These are phyloP conservation scores for Odontomachus brunneus DNA, from an alignment of 1,140 invertebrate species.

Conservation along the genomic window DNA sequence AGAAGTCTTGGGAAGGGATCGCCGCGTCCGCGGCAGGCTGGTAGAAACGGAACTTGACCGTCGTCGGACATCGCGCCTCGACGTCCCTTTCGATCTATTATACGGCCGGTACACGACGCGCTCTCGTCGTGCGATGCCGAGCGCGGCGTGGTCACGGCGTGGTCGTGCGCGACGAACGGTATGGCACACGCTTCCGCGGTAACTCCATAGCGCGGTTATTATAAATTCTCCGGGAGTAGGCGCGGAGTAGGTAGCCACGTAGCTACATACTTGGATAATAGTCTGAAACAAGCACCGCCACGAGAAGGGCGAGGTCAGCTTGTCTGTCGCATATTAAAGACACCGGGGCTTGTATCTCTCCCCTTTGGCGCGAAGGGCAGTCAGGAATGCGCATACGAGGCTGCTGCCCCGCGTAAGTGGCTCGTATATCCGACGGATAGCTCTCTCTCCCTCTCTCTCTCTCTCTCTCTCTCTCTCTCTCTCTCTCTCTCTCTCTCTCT, in stretches of 20 bases:
- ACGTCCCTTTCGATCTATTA: constrained; percentile 55
- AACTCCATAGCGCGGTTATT: constrained; percentile 78
- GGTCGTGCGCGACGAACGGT: constrained; percentile 68
- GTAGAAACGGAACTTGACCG: constrained; percentile 22
- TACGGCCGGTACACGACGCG: constrained; percentile 25
- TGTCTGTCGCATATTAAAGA: constrained; percentile 82
- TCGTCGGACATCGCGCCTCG: constrained; percentile 42
- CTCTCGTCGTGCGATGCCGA: constrained; percentile 18
- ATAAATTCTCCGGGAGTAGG: constrained; percentile 81
- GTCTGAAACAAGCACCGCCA: constrained; percentile 79
- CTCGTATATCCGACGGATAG: constrained; percentile 72
- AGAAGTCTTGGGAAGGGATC: neutral
- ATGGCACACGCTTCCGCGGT: constrained; percentile 67
- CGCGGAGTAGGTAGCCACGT: constrained; percentile 74
- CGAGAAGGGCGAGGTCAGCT: constrained; percentile 81
- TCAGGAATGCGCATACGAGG: constrained; percentile 66
- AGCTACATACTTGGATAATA: constrained; percentile 79
- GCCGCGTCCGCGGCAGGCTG: neutral
- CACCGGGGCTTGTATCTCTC: constrained; percentile 65
- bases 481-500: too few species aligned
- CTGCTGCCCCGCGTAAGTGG: constrained; percentile 59
- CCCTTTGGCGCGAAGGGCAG: constrained; percentile 64
- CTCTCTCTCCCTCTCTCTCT: too few species aligned
- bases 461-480: too few species aligned
- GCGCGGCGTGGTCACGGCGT: constrained; percentile 23